phyloP scores from a whole-genome alignment of 2,797 vertebrate genomes.

The Varecia variegata region DNA sequence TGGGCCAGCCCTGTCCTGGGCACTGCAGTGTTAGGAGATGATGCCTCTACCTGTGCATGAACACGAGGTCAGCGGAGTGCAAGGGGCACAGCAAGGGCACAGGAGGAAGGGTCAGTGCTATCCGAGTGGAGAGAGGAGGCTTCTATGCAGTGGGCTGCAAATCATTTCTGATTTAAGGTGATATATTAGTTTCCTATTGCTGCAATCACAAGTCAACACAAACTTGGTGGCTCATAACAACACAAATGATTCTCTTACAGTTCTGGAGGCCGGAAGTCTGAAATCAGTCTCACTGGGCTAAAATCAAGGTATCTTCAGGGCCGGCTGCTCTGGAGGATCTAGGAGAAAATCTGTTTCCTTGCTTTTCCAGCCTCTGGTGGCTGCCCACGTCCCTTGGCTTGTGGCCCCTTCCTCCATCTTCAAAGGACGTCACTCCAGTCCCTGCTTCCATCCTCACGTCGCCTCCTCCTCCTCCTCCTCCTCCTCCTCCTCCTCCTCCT shows the following conservation, averaged over 20 bases:
- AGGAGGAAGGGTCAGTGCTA: not conserved
- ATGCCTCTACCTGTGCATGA: not conserved
- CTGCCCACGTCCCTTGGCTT: not conserved
- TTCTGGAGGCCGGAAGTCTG: not conserved
- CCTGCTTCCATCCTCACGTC: too few relatives aligned
- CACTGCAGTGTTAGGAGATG: too few relatives aligned
- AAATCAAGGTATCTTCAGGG: not conserved
- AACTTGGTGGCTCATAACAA: not conserved
- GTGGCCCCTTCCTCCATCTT: not conserved
- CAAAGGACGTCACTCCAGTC: not conserved
- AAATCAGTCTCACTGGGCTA: not conserved
- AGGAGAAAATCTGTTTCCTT: not conserved
- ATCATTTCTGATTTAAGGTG: not conserved
- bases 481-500: not conserved
- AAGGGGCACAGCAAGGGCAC: not conserved
- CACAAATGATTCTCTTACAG: not conserved
- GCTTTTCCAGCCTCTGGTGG: not conserved
- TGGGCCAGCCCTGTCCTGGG: not conserved
- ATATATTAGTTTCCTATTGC: not conserved
- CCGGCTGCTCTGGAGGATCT: too few relatives aligned
- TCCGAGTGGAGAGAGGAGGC: not conserved
- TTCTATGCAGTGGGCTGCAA: not conserved
- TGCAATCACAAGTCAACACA: not conserved
- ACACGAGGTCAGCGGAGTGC: too few relatives aligned
- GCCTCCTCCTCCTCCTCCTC: not conserved